Evolutionary conservation across 1,140 invertebrate species (phyloP), one percentile per base, ranked within the genome.

Genomic region (Drosophila tani): DNA sequence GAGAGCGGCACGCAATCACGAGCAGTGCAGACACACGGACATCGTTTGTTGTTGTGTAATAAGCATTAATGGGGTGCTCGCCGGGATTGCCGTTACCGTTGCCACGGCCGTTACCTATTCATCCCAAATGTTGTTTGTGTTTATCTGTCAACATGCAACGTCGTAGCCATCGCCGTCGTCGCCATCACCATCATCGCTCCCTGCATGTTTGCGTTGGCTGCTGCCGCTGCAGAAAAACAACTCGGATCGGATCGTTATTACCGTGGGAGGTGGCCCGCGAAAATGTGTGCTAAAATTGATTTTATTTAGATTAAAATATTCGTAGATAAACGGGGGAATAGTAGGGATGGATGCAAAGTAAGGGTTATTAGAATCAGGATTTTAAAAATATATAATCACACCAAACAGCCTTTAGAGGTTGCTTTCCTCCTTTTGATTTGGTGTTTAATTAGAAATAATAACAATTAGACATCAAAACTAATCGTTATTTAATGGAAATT

Each of bases 121-220:
- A 88, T 81, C 76, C 57, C 71, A 51, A 83, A 83, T 66, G 80
- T 87, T 88, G 81, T 88, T 83, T 83, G 86, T 87, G 84, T 88
- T 88, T 87, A 87, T 87, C 84, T 87, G 84, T 87, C 84, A 87
- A 88, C 84, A 84, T 88, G 81, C 84, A 88, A 70, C 81, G 84
- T 75, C 73, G 67, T 73, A 77, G 67, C 62, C 77, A 60, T 68
- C 69, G 79, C 75, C 73, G 78, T 70, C 59, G 45, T 38, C 53
- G 57, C 67, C 77, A 79, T 58, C 17, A 11, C 59, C 56, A 17
- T 12, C 55, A 45, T 38, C 67, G 55, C 76, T 63, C 57, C 70
- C 73, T 75, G 73, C 68, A 71, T 71, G 68, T 56, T 69, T 71
- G 68, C 58, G 1, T 50, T 35, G 19, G 58, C 56, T 47, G 43